Evolutionary conservation across 2,113 vertebrate genomes (phyloP), one percentile per base, ranked within the genome.

Genomic region (Corythornis cristatus): DNA sequence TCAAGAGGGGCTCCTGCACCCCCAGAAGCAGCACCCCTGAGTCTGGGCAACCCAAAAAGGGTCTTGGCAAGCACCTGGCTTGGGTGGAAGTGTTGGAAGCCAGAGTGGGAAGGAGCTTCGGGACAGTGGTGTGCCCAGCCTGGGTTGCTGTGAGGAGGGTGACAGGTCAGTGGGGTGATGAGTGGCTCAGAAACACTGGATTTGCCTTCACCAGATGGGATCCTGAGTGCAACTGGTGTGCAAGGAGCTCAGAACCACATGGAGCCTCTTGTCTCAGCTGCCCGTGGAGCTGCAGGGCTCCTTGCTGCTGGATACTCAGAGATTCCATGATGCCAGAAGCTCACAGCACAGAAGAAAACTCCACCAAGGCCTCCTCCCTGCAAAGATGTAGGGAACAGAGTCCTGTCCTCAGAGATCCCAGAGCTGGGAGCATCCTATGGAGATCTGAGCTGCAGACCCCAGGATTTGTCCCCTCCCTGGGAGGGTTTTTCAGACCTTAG

Each of bases 71-170:
- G 76, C 64, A 72, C 81, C 43, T 3, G 68, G 45, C 54, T 67
- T 68, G 64, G 4, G 8, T 26, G 71, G 91, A 22, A 54, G 8
- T 16, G 58, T 33, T 23, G 28, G 37, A 62, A 40, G 31, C 12
- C 65, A 4, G 58, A 5, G 1, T 18, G 65, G 53, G 43, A 21
- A 70, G 33, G 46, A 89, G n/a, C 33, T 33, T 33, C 48, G 20
- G 28, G 42, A 16, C 3, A 1, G 14, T 7, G 60, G 60, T 37
- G 72, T 1, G 3, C n/a, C 5, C 4, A 3, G 61, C 19, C 3
- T 45, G 0, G 12, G 68, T 35, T 1, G 0, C n/a, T 60, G 42
- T 33, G 83, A 67, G 66, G 72, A 78, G 42, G 60, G 21, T 28
- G 77, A 45, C 15, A 35, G 51, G 15, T 50, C 58, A 77, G 0